Evolutionary conservation across 2,113 vertebrate species (phyloP), one percentile per base, ranked within the genome.

Genomic region (Jacana jacana): DNA sequence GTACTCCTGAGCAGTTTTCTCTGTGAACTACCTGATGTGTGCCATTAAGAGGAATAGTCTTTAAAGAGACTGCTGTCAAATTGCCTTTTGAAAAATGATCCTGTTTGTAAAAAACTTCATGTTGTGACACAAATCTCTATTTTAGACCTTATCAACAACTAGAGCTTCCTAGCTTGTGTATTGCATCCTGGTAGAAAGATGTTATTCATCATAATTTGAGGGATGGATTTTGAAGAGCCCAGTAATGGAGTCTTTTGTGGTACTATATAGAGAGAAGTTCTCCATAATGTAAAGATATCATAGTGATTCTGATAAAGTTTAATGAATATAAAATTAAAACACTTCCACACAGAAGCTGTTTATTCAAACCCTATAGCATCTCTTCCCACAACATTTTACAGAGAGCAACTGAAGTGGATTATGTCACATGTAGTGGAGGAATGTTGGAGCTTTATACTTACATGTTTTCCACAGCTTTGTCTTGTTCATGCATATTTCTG

Each of bases 401-500:
- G 48, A 64, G 14, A 92, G 54, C 8, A 81, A 24, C 3, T 91
- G 42, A 81, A 82, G n/a, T 42, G 24, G n/a, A 66, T 86, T 83
- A 24, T 58, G n/a, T 35, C 31, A 40, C 39, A 60, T 13, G 7
- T 25, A 82, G 73, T 54, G 33, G 25, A 81, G 28, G 37, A 95
- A 57, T 83, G 88, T 81, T 81, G 31, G 69, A 68, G 44, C 37
- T 81, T 86, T 75, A 78, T 2, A 0, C 23, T 22, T 69, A 23
- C 28, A 20, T 35, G 48, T 49, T 95, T 95, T 60, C 57, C 40
- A 71, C 0, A 6, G 28, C 11, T 83, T 91, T 86, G 84, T 35
- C 27, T 93, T 93, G 48, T 65, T 87, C 73, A 25, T 87, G 54
- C n/a, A 37, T 57, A 77, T 61, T 80, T 93, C 61, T 84, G 63